phyloP scores from a whole-genome alignment of 2,797 vertebrate genomes.

The Morus bassanus region DNA sequence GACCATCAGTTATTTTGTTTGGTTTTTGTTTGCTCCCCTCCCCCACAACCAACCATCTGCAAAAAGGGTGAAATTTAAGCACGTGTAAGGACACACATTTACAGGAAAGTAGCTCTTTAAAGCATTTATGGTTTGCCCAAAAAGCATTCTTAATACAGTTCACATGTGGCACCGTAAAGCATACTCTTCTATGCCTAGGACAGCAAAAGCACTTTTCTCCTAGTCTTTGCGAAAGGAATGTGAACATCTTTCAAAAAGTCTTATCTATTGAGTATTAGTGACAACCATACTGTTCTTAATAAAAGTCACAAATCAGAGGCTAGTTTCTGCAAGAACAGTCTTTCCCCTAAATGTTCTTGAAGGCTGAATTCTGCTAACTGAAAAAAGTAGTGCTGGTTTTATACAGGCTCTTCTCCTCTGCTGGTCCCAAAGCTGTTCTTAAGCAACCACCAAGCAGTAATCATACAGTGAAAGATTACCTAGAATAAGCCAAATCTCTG shows the following conservation, averaged over 20 bases:
- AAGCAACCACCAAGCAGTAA: not conserved
- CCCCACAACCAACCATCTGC: not conserved
- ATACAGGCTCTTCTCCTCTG: not conserved
- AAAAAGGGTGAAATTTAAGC: not conserved
- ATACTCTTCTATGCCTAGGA: not conserved
- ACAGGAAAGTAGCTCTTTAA: not conserved
- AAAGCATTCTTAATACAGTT: not conserved
- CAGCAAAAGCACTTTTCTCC: not conserved
- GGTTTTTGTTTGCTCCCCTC: not conserved
- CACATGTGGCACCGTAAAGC: not conserved
- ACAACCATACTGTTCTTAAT: not conserved
- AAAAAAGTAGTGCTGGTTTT: not conserved
- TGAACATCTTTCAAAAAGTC: not conserved
- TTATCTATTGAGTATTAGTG: not conserved
- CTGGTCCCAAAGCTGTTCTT: not conserved
- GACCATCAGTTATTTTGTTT: conserved; percentile 25
- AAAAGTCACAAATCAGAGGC: not conserved
- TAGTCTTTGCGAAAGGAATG: not conserved
- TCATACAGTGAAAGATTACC: not conserved
- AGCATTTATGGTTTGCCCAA: not conserved
- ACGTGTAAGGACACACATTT: not conserved
- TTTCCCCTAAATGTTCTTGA: not conserved
- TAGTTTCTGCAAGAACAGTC: not conserved
- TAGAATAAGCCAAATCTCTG: not conserved
- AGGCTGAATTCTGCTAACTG: not conserved